Evolutionary conservation across 2,797 vertebrate genomes (phyloP).

Genomic region (Gastrophryne carolinensis): DNA sequence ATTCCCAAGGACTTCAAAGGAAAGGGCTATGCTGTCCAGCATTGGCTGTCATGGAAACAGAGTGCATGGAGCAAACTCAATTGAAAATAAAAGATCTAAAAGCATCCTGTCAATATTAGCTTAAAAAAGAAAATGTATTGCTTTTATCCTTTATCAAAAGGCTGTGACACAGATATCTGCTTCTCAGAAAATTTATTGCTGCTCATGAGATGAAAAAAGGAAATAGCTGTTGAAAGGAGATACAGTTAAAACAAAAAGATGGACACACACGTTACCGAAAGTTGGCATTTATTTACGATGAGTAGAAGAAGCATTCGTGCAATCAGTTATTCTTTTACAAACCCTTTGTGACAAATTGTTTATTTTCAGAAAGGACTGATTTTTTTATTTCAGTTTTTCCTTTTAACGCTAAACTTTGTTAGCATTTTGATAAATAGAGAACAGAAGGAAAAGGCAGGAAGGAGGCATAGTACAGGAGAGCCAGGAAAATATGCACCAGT

Average conservation of each 20-base stretch:
- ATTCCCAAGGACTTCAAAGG: constrained; percentile 17
- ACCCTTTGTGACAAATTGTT: constrained; percentile 7
- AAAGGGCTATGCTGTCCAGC: constrained; percentile 16
- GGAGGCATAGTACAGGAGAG: not conserved
- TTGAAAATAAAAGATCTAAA: constrained; percentile 46
- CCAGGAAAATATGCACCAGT: not conserved
- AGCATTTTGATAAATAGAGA: not conserved
- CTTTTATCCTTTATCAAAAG: constrained; percentile 64
- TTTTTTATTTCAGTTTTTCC: not conserved
- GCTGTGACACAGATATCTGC: constrained; percentile 62
- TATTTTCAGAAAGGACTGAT: constrained; percentile 1
- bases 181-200: constrained; percentile 59
- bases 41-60: constrained; percentile 39
- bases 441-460: not conserved
- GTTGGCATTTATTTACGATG: constrained; percentile 52
- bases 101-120: not conserved
- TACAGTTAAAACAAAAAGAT: constrained; percentile 18
- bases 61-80: constrained; percentile 2
- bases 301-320: constrained; percentile 53
- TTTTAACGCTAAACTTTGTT: not conserved
- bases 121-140: constrained; percentile 40
- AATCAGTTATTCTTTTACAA: constrained; percentile 50
- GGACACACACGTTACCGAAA: constrained; percentile 5
- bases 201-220: constrained; percentile 31
- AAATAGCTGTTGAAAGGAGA: constrained; percentile 33